These are phyloP conservation scores for Prietella phreatophila DNA, from an alignment of 2,113 vertebrate species.

Conservation along the genomic window DNA sequence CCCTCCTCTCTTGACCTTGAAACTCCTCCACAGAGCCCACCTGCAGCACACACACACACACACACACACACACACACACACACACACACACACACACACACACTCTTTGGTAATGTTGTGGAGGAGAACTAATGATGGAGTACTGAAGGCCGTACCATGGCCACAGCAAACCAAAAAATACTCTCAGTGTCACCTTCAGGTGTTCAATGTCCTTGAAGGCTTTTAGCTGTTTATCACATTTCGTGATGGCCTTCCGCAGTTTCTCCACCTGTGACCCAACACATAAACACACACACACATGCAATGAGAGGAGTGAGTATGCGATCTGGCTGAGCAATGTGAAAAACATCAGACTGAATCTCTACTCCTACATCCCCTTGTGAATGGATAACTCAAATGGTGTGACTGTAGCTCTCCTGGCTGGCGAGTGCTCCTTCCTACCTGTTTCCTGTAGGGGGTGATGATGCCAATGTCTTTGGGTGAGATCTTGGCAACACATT, in stretches of 20 bases:
- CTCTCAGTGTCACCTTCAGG: conserved; percentile 77
- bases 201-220: conserved; percentile 60
- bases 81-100: neutral
- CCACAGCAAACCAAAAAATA: neutral
- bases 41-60: conserved; percentile 62
- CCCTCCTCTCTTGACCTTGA: conserved; percentile 88
- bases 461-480: conserved; percentile 86
- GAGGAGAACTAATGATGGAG: neutral
- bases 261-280: conserved; percentile 82
- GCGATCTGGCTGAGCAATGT: too few species aligned
- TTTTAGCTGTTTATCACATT: conserved; percentile 64
- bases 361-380: neutral
- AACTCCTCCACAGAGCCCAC: conserved; percentile 96
- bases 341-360: neutral
- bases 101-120: neutral
- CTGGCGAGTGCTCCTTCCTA: conserved; percentile 48
- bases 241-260: conserved; percentile 77
- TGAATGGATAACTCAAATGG: neutral
- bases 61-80: neutral
- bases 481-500: conserved; percentile 63
- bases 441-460: conserved; percentile 94
- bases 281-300: neutral
- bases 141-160: neutral
- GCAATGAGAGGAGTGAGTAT: neutral
- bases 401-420: neutral